Evolutionary conservation across 2,797 vertebrate genomes (phyloP), one percentile per base, ranked within the genome.

Genomic region (Acanthiza pusilla): DNA sequence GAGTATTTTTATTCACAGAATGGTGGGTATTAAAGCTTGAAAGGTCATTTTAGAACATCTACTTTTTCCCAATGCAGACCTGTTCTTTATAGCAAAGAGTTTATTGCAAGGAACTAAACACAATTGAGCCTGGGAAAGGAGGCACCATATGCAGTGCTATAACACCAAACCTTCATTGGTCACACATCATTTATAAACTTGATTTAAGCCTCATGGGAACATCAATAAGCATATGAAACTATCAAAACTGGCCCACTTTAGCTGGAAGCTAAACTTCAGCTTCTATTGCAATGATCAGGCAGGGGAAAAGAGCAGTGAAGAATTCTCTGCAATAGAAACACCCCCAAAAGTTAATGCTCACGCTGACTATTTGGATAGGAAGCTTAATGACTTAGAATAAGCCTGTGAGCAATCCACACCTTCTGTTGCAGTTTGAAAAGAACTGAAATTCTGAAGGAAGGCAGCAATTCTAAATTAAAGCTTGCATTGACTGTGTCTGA

Each of bases 371-470:
- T 93, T 74, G 67, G 48, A 72, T 65, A 90, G 89, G 85, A 94
- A 96, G 42, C 72, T 94, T 88, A 68, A 94, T 61, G 80, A 68
- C 67, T 94, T 94, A 81, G 85, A 92, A 86, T 70, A 96, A 93
- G 80, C 76, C 96, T 92, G 54, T 55, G 80, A 92, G 81, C 79
- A 83, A 88, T 80, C 68, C 78, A 81, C 29, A 84, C 62, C 88
- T 80, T 91, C 62, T 94, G 93, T 54, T 92, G 66, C 85, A 84
- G 51, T 68, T 74, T 81, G 76, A 86, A 71, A 91, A 78, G 71
- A 71, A 75, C n/a, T 71, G 53, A 85, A 94, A 76, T 74, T 90
- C 70, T 92, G 67, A 50, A 47, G 61, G 36, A 86, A 96, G 96
- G 85, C 4, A 9, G 38, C 58, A 82, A 68, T 91, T 96, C 85